phyloP scores from a whole-genome alignment of 2,888 invertebrate species.

The Timema cristinae region DNA sequence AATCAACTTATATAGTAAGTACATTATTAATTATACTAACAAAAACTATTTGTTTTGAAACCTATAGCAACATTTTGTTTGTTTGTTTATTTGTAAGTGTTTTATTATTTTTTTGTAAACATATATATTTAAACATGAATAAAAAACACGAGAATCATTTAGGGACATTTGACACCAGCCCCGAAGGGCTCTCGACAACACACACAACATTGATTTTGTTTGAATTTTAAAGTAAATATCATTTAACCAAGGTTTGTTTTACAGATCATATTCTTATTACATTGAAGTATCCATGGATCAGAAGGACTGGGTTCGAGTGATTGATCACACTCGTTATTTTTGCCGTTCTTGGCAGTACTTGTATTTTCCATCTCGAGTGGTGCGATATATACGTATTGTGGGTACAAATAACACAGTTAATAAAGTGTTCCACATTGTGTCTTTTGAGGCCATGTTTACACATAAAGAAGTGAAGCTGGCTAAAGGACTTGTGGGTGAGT shows the following conservation, averaged over 20 bases:
- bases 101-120: too few relatives aligned
- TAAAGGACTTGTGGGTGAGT: conserved; percentile 60
- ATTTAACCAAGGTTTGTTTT: conserved; percentile 31
- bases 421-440: conserved; percentile 91
- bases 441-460: conserved; percentile 86
- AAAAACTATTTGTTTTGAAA: too few relatives aligned
- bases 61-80: neutral
- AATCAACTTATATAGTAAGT: too few relatives aligned
- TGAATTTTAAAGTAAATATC: conserved; percentile 4
- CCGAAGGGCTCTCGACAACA: too few relatives aligned
- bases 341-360: conserved; percentile 97
- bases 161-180: too few relatives aligned
- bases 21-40: too few relatives aligned
- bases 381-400: conserved; percentile 73
- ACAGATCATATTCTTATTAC: conserved; percentile 80
- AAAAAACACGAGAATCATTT: too few relatives aligned
- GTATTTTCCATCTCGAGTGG: conserved; percentile 85
- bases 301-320: conserved; percentile 88
- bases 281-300: conserved; percentile 94
- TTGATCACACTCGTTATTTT: conserved; percentile 87
- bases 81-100: too few relatives aligned
- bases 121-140: too few relatives aligned
- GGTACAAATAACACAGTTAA: conserved; percentile 96
- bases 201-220: too few relatives aligned
- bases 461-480: conserved; percentile 68